Evolutionary conservation across 2,113 vertebrate species (phyloP).

Genomic region (Verasper variegatus): DNA sequence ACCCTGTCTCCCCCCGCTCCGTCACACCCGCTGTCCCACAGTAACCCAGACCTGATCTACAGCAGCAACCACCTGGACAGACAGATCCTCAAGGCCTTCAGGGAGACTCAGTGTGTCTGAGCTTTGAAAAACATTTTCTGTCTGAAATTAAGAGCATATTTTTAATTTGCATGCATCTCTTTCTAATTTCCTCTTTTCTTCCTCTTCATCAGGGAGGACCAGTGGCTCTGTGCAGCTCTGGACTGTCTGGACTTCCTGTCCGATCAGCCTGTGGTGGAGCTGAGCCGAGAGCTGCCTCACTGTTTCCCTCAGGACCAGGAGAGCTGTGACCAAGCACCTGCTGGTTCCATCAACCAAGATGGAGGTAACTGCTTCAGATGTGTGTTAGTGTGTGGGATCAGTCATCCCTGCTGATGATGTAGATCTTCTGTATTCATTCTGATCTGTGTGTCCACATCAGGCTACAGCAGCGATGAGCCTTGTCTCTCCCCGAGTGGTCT

Average conservation of each 20-base stretch:
- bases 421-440: not conserved
- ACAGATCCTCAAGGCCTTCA: conserved; percentile 92
- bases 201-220: conserved; percentile 83
- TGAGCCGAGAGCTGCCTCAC: conserved; percentile 89
- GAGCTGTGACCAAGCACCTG: conserved; percentile 7
- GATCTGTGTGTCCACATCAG: not conserved
- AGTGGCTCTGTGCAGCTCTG: conserved; percentile 90
- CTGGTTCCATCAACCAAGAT: not conserved
- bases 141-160: too few species aligned
- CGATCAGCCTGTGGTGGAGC: conserved; percentile 89
- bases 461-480: not conserved
- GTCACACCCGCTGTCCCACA: conserved; percentile 43
- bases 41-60: conserved; percentile 79
- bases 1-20: conserved; percentile 34
- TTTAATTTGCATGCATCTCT: too few species aligned
- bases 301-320: conserved; percentile 77
- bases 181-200: not conserved
- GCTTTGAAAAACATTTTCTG: not conserved
- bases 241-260: conserved; percentile 94
- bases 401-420: too few species aligned
- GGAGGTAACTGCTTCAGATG: not conserved
- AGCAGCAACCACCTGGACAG: conserved; percentile 90
- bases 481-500: conserved; percentile 29
- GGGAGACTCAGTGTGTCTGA: conserved; percentile 88
- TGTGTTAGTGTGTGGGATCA: too few species aligned